These are phyloP conservation scores for Callospermophilus lateralis DNA, from an alignment of 2,113 vertebrate species.

Conservation along the genomic window DNA sequence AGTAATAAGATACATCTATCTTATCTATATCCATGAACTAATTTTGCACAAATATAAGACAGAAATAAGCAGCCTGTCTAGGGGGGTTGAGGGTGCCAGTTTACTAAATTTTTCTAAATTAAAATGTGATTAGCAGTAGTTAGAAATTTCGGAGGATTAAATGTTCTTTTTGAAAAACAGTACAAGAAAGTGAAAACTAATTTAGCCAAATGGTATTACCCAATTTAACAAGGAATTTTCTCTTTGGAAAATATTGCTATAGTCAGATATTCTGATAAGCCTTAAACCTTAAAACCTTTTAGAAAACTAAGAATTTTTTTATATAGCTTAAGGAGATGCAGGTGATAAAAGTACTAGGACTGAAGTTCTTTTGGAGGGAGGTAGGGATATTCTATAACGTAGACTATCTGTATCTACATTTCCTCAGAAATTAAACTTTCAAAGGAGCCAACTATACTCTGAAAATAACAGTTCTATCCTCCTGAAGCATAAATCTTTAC, in stretches of 20 bases:
- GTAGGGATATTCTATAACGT: not conserved
- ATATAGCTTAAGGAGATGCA: not conserved
- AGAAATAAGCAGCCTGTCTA: not conserved
- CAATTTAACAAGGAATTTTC: slow-evolving; percentile 42
- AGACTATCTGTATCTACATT: not conserved
- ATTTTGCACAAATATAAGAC: slow-evolving; percentile 55
- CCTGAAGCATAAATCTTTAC: slow-evolving; percentile 78
- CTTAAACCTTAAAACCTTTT: not conserved
- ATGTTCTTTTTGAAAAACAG: not conserved
- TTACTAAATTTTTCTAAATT: not conserved
- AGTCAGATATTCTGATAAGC: not conserved
- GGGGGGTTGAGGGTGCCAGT: not conserved
- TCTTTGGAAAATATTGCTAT: slow-evolving; percentile 17
- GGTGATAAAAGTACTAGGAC: not conserved
- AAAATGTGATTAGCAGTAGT: not conserved
- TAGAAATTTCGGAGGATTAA: not conserved
- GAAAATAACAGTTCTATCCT: slow-evolving; percentile 62
- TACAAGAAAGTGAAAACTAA: not conserved
- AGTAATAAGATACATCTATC: slow-evolving; percentile 41
- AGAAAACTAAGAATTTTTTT: slow-evolving; percentile 2
- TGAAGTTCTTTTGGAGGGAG: not conserved
- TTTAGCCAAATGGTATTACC: not conserved
- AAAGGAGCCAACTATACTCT: slow-evolving; percentile 36
- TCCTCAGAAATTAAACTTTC: slow-evolving; percentile 48
- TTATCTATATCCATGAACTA: slow-evolving; percentile 54